phyloP scores from a whole-genome alignment of 2,113 vertebrate genomes.

The Seriola quinqueradiata region DNA sequence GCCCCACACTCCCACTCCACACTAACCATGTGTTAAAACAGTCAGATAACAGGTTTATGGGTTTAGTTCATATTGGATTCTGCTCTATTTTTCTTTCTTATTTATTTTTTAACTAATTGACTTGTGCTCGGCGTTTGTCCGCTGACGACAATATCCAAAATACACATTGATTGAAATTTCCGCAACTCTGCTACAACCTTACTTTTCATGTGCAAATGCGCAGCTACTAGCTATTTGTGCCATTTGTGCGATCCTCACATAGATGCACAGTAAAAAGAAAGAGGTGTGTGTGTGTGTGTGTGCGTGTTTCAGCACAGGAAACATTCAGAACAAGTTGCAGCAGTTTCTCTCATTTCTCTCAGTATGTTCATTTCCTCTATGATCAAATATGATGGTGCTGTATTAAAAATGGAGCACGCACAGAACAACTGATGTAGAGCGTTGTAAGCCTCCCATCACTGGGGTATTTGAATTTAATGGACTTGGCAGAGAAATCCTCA shows the following conservation, averaged over 20 bases:
- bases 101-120: background rate
- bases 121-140: background rate
- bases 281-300: too few species aligned
- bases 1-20: background rate
- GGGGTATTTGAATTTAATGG: constrained; percentile 14
- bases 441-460: constrained; percentile 11
- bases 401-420: constrained; percentile 1
- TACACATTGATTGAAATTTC: background rate
- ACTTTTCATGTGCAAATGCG: background rate
- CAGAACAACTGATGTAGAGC: background rate
- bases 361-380: background rate
- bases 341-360: background rate
- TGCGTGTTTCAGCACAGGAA: background rate
- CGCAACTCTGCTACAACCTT: background rate
- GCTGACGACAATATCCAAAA: background rate
- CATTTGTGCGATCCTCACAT: background rate
- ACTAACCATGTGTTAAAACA: background rate
- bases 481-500: constrained; percentile 1
- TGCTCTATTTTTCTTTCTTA: background rate
- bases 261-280: constrained; percentile 1
- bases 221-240: background rate
- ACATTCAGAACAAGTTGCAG: background rate
- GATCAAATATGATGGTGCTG: background rate
- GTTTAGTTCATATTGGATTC: background rate
- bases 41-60: background rate